Conservation (phyloP, 2,888 invertebrate species). For the Thera obeliscata region DNA sequence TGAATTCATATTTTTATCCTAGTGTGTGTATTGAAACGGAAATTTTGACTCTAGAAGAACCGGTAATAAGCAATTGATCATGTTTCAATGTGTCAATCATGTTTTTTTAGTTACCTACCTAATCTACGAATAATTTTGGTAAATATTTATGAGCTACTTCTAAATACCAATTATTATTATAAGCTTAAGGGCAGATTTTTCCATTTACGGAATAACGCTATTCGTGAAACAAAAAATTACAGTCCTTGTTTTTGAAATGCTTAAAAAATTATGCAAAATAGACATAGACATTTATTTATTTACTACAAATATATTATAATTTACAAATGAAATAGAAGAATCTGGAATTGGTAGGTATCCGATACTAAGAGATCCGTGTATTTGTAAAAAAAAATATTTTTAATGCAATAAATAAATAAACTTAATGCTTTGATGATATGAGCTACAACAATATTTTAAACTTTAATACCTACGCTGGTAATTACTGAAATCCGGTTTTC, state of each 20-base stretch:
- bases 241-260: too few species aligned
- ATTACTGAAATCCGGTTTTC: conserved; percentile 47
- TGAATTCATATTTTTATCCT: neutral
- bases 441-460: conserved; percentile 24
- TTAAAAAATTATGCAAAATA: too few species aligned
- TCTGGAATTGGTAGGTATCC: too few species aligned
- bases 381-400: conserved; percentile 19
- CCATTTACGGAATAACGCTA: too few species aligned
- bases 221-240: too few species aligned
- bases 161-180: conserved; percentile 12
- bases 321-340: too few species aligned
- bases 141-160: conserved; percentile 31
- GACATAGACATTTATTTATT: too few species aligned
- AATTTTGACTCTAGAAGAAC: conserved; percentile 26
- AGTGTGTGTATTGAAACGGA: conserved; percentile 22
- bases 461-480: conserved; percentile 38
- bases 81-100: conserved; percentile 38
- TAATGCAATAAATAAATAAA: conserved; percentile 22
- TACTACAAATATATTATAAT: too few species aligned
- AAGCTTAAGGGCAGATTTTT: neutral
- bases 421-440: conserved; percentile 30
- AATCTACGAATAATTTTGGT: conserved; percentile 32
- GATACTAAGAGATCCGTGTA: too few species aligned
- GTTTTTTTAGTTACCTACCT: conserved; percentile 24
- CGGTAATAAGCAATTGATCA: conserved; percentile 34